These are phyloP conservation scores for Prietella phreatophila DNA, from an alignment of 2,113 vertebrate species.

Conservation along the genomic window DNA sequence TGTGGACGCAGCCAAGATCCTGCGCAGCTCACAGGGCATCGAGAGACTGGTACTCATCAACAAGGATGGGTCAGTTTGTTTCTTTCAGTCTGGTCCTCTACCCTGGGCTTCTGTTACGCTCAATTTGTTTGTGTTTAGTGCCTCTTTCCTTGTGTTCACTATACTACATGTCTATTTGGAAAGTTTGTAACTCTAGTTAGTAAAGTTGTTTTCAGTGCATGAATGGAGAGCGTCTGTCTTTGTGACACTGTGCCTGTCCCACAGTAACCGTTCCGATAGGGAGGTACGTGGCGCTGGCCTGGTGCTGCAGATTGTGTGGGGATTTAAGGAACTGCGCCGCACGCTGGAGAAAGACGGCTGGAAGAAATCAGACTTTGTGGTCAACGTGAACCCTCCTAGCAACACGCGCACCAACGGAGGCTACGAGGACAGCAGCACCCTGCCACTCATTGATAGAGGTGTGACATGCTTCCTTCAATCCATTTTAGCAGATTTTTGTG, in stretches of 20 bases:
- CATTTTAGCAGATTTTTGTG: background rate
- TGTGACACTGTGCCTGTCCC: background rate
- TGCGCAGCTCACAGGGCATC: slow-evolving; percentile 87
- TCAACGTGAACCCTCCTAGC: slow-evolving; percentile 78
- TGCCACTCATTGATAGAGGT: slow-evolving; percentile 89
- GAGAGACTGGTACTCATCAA: slow-evolving; percentile 93
- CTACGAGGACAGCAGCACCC: slow-evolving; percentile 92
- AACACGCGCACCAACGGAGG: slow-evolving; percentile 77
- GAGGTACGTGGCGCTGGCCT: slow-evolving; percentile 90
- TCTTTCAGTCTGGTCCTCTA: background rate
- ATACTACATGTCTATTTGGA: background rate
- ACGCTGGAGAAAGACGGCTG: slow-evolving; percentile 94
- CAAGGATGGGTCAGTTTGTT: slow-evolving; percentile 78
- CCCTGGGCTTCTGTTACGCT: background rate
- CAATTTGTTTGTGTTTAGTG: background rate
- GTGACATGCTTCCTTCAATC: slow-evolving; percentile 34
- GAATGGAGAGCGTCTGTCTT: no score
- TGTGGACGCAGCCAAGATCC: slow-evolving; percentile 86
- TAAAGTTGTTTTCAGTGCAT: no score
- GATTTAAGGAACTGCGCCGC: slow-evolving; percentile 89
- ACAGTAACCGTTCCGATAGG: slow-evolving; percentile 88
- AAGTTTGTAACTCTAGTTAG: background rate
- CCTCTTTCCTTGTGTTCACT: background rate
- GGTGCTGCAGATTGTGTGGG: slow-evolving; percentile 91
- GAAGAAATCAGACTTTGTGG: slow-evolving; percentile 97